Evolutionary conservation across 1,140 invertebrate genomes (phyloP), one percentile per base, ranked within the genome.

Genomic region (Apis cerana): DNA sequence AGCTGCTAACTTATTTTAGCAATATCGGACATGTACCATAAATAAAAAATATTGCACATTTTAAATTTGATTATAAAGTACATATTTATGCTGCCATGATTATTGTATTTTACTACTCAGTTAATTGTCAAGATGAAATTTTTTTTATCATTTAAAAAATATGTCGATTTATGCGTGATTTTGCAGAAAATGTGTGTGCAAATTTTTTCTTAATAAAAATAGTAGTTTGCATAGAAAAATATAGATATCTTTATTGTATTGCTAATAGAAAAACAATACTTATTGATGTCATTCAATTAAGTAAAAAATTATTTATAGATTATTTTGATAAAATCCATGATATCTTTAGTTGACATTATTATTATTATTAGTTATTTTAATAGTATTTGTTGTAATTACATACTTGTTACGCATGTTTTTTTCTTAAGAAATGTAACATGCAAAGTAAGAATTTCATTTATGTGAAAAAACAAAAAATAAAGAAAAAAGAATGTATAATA

Each of bases 1-100:
- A 82, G 74, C 56, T 68, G 43, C 62, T 76, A 76, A 82, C 56
- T 69, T 82, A 82, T 68, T 80, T 75, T 76, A 76, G 48, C 23
- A 58, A 68, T 76, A 61, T 75, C 74, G 80, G 80, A 21, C 74
- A 17, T 76, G 80, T 82, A 81, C 72, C 72, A 75, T 81, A 81
- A 81, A 81, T 0, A 27, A 81, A 59, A 76, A 33, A 50, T 67
- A 81, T n/a, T 65, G 72, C 80, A 81, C 72, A 75, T 68, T 43
- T 67, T 76, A 54, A 59, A 68, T 68, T 76, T 69, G 76, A 27
- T 59, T 76, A 82, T 15, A 67, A 76, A 59, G 27, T 76, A 82
- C 43, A 19, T 76, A 82, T 82, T 48, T 68, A 67, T 56, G 80
- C 80, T 82, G 80, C 80, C 80, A 69, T 76, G 61, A 76, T 76